Conservation (phyloP, 64 coral and sea anemone genomes). For the Catalaphyllia jardinei region DNA sequence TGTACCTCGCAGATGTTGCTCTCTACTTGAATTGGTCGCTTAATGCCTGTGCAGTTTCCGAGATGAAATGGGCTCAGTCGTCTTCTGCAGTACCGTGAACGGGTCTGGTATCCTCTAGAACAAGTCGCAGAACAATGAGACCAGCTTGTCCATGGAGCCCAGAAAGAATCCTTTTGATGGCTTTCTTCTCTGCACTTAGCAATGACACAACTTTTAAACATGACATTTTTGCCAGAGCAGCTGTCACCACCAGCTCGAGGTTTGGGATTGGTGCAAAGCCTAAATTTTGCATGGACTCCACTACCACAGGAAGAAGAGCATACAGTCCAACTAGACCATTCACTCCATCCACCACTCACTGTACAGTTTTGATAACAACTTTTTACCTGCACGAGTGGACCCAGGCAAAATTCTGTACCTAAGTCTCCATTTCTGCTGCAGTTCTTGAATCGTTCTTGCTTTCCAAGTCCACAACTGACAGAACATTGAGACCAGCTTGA, state of each 20-base stretch:
- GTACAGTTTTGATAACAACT: conserved; percentile 41
- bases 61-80: conserved; percentile 20
- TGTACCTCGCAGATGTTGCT: conserved; percentile 42
- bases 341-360: conserved; percentile 72
- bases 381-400: conserved; percentile 19
- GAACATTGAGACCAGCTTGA: conserved; percentile 66
- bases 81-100: conserved; percentile 58
- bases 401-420: background rate
- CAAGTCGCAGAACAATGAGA: conserved; percentile 80
- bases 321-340: conserved; percentile 80
- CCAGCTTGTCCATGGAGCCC: conserved; percentile 81
- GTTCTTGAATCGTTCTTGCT: conserved; percentile 56
- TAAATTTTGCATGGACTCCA: conserved; percentile 66
- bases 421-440: conserved; percentile 33
- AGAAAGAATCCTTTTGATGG: conserved; percentile 41
- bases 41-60: conserved; percentile 39
- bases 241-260: conserved; percentile 21
- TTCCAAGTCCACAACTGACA: conserved; percentile 64
- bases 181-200: conserved; percentile 2
- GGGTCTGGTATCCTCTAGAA: conserved; percentile 71
- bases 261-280: conserved; percentile 59
- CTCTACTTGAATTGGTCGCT: conserved; percentile 56
- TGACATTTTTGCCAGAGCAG: conserved; percentile 62
- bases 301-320: conserved; percentile 76
- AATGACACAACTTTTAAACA: conserved; percentile 52